Conservation (phyloP, 2,113 vertebrate genomes). For the Cyprinodon variegatus region DNA sequence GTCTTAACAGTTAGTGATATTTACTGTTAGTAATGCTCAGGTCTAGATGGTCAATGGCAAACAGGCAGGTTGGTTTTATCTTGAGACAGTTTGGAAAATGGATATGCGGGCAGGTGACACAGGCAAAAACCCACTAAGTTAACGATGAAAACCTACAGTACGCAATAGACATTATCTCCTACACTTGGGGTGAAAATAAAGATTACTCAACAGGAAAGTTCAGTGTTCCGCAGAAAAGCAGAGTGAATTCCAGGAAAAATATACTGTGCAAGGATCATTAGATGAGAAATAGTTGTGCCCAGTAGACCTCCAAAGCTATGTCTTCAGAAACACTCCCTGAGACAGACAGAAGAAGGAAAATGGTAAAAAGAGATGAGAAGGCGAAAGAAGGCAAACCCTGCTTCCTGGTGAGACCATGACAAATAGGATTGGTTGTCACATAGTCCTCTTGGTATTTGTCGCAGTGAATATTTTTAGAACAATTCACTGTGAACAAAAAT, state of each 20-base stretch:
- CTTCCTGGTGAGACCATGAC: background rate
- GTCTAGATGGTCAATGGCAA: background rate
- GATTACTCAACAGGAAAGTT: background rate
- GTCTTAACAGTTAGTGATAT: background rate
- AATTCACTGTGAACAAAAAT: background rate
- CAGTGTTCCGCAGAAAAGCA: background rate
- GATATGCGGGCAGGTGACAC: background rate
- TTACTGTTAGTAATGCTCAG: background rate
- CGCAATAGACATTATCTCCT: background rate
- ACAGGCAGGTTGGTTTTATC: background rate
- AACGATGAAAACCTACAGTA: background rate
- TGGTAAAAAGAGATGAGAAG: background rate
- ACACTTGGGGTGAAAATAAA: background rate
- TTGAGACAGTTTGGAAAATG: background rate
- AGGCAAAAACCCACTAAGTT: background rate
- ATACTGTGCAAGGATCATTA: background rate
- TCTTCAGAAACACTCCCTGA: background rate
- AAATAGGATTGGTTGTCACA: background rate
- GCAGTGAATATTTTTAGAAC: background rate
- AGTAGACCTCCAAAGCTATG: background rate
- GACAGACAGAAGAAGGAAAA: background rate
- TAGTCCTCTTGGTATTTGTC: background rate
- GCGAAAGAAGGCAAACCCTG: background rate
- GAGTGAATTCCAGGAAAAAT: background rate
- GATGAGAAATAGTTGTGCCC: conserved; percentile 1